Conservation (phyloP, 2,888 invertebrate genomes). For the Caprella mutica region DNA sequence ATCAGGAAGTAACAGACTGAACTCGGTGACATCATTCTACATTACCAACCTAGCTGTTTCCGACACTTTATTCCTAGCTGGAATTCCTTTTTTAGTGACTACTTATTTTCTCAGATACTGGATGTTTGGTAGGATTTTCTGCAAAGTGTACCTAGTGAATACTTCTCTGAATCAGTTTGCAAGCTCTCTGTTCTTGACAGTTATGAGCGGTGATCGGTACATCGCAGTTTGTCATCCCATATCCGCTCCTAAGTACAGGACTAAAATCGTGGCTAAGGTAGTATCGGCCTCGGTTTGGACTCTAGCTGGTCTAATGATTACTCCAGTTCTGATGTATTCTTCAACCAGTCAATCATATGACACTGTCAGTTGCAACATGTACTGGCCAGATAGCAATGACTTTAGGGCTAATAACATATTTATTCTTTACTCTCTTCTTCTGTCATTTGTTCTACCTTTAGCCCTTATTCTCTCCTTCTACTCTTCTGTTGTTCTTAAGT, state of each 20-base stretch:
- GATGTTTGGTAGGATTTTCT: slow-evolving; percentile 76
- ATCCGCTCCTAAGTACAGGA: slow-evolving; percentile 68
- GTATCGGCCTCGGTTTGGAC: slow-evolving; percentile 77
- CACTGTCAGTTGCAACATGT: slow-evolving; percentile 57
- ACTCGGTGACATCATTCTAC: slow-evolving; percentile 87
- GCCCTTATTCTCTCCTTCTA: slow-evolving; percentile 76
- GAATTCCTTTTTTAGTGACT: slow-evolving; percentile 74
- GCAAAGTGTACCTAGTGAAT: slow-evolving; percentile 80
- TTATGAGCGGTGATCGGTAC: slow-evolving; percentile 86
- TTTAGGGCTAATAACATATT: slow-evolving; percentile 61
- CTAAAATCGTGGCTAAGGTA: slow-evolving; percentile 70
- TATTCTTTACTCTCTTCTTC: slow-evolving; percentile 70
- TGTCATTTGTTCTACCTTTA: slow-evolving; percentile 76
- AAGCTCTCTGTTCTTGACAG: slow-evolving; percentile 76
- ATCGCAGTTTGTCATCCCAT: slow-evolving; percentile 90
- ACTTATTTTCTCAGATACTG: slow-evolving; percentile 69
- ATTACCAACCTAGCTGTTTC: slow-evolving; percentile 80
- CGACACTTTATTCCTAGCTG: slow-evolving; percentile 80
- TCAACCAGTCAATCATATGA: slow-evolving; percentile 41
- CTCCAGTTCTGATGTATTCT: slow-evolving; percentile 77
- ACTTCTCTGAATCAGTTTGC: slow-evolving; percentile 88
- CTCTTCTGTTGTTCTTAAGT: slow-evolving; percentile 70
- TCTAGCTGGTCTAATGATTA: slow-evolving; percentile 71
- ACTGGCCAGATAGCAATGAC: slow-evolving; percentile 52
- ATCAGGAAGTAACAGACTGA: slow-evolving; percentile 80